These are phyloP conservation scores for Melitaea cinxia DNA, from an alignment of 1,140 invertebrate genomes.

Conservation along the genomic window DNA sequence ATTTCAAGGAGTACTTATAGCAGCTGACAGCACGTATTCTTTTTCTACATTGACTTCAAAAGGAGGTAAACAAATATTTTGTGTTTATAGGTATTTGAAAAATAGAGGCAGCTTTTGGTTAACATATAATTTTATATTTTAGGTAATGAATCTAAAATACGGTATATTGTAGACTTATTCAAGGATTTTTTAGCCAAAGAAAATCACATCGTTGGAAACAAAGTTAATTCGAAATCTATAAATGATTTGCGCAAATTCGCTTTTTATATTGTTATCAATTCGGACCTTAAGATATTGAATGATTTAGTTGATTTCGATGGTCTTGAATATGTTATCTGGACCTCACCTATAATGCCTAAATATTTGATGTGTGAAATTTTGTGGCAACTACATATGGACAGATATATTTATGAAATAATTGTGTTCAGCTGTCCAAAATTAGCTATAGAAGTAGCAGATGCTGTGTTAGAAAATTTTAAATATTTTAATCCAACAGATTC, in stretches of 20 bases:
- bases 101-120: neutral
- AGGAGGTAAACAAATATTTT: conserved; percentile 54
- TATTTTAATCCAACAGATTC: conserved; percentile 59
- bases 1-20: conserved; percentile 66
- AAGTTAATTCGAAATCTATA: conserved; percentile 37
- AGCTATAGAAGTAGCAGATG: conserved; percentile 53
- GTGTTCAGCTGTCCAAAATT: conserved; percentile 53
- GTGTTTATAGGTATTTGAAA: conserved; percentile 1
- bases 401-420: conserved; percentile 63
- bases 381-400: conserved; percentile 64
- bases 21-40: conserved; percentile 54
- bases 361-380: conserved; percentile 69
- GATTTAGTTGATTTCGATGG: conserved; percentile 56
- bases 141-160: conserved; percentile 72
- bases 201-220: conserved; percentile 47
- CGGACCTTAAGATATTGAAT: conserved; percentile 55
- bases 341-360: conserved; percentile 61
- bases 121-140: conserved; percentile 32
- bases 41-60: conserved; percentile 59
- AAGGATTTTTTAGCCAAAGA: conserved; percentile 53
- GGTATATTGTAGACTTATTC: conserved; percentile 50
- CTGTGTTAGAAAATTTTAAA: conserved; percentile 60
- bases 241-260: conserved; percentile 54
- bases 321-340: conserved; percentile 61
- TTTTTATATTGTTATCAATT: conserved; percentile 66